phyloP scores from a whole-genome alignment of 1,140 invertebrate genomes.

The Dinothrombium tinctorium region DNA sequence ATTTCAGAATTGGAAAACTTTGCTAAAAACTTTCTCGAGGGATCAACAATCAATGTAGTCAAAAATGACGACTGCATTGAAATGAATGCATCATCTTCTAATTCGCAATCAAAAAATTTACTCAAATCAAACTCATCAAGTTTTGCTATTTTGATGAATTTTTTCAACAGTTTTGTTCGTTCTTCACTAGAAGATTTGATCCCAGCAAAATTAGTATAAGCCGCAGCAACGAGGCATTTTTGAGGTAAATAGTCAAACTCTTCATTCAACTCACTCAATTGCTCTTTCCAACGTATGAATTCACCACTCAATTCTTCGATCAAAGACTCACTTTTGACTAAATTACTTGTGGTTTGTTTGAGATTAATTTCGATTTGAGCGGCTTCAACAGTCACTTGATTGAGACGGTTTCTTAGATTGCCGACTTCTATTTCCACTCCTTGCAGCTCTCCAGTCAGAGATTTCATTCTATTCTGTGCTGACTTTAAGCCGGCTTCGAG shows the following conservation, averaged over 20 bases:
- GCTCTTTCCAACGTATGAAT: conserved; percentile 59
- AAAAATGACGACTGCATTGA: conserved; percentile 16
- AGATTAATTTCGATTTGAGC: conserved; percentile 76
- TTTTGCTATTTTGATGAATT: conserved; percentile 32
- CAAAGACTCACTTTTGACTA: conserved; percentile 54
- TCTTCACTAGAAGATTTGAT: conserved; percentile 34
- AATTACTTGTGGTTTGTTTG: conserved; percentile 50
- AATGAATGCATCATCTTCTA: conserved; percentile 36
- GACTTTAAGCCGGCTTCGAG: conserved; percentile 43
- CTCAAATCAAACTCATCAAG: conserved; percentile 35
- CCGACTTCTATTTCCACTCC: conserved; percentile 72
- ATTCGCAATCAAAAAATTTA: conserved; percentile 23
- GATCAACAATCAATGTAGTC: conserved; percentile 13
- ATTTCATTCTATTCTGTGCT: conserved; percentile 56
- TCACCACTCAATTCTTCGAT: conserved; percentile 69
- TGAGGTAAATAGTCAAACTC: conserved; percentile 34
- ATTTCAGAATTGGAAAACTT: not conserved
- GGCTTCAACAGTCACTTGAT: conserved; percentile 70
- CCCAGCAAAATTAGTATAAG: conserved; percentile 46
- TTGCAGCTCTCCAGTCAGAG: conserved; percentile 50
- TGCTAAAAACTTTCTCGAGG: not conserved
- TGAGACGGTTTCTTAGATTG: conserved; percentile 51
- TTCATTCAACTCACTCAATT: conserved; percentile 37
- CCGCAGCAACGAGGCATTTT: conserved; percentile 40
- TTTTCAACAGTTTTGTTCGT: conserved; percentile 29